Base-by-base conservation (phyloP, 1,140 invertebrate species). In the Triops cancriformis region DNA sequence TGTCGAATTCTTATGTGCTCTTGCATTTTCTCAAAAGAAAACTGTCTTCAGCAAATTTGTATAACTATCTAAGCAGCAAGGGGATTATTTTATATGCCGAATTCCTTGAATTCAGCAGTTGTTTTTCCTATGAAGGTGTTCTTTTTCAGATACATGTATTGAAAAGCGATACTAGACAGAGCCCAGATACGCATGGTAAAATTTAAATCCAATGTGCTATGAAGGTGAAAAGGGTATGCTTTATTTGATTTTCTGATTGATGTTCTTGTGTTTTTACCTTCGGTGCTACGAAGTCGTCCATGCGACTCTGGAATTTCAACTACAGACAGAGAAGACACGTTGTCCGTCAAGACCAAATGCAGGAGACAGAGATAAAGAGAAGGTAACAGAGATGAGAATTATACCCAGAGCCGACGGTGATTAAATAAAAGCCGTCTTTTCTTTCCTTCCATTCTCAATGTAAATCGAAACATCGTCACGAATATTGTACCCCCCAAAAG, bases 291-390 rank as follows among this genome's bases (percentile, higher is more conserved):
- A 73, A 78, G 73, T 73, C 77, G 37, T 73, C 77, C 77, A 41
- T 78, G 74, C 37, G 77, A 78, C 74, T 78, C 77, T 23, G 77
- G 77, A 26, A 78, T 73, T 42, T 73, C 77, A 51, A 73, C 77
- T 80, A 73, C 18, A 77, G 72, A 76, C 73, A 43, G 37, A 75
- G 42, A 43, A 45, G 75, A 26, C 37, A n/a, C n/a, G 12, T 23
- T 23, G 42, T 23, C 26, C 26, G 26, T 43, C 43, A 28, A 76
- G 77, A 31, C 12, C 9, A 74, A 78, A n/a, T 18, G 77, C 74
- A 37, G 42, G 45, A 76, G n/a, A 78, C 27, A 76, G 37, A 76
- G n/a, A 78, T 12, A 78, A 10, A 76, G 41, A 76, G 42, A 76
- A 18, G 51, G 77, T 51, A 41, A 27, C 43, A 78, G 37, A 78